Evolutionary conservation across 2,888 invertebrate genomes (phyloP), one percentile per base, ranked within the genome.

Genomic region (Melieria crassipennis): DNA sequence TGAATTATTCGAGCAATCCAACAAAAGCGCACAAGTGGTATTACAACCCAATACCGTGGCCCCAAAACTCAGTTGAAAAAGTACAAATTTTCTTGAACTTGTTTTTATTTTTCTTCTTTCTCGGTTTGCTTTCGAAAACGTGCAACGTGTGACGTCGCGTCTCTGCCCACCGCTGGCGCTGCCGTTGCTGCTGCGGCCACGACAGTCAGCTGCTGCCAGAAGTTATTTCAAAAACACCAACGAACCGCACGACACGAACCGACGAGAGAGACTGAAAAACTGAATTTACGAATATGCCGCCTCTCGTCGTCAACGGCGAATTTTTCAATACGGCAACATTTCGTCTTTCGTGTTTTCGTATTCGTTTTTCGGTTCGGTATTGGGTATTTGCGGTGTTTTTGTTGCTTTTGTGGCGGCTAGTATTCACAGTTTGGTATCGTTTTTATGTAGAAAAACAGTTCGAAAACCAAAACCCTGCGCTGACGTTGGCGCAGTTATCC

Each of bases 201-300:
- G 52, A 67, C 60, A 67, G 43, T 30, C 30, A 30, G 30, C 30
- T 30, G 30, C 30, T 30, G 30, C 30, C 30, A 30, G 30, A 30
- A 30, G 30, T 30, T 30, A 30, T 67, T 67, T 67, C 67, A 61
- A 67, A 67, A 67, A 61, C 30, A 30, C 30, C 30, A 30, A 30
- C 48, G 50, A 67, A 67, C 67, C 60, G 60, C 67, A 67, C 67
- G 50, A 67, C 60, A 52, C 67, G 60, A 52, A 67, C 10, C 60
- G 50, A 67, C 67, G 42, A 67, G 67, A 60, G 52, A 52, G 67
- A 67, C 67, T 67, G 67, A 67, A 67, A 67, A 67, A 67, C 67
- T 67, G 60, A 67, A 67, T 67, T 67, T 67, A 67, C 67, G 67
- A 67, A 67, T 67, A 52, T 60, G 67, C 61, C 50, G 50, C 16